These are phyloP conservation scores for Platycheirus albimanus DNA, from an alignment of 2,888 invertebrate genomes.

Conservation along the genomic window DNA sequence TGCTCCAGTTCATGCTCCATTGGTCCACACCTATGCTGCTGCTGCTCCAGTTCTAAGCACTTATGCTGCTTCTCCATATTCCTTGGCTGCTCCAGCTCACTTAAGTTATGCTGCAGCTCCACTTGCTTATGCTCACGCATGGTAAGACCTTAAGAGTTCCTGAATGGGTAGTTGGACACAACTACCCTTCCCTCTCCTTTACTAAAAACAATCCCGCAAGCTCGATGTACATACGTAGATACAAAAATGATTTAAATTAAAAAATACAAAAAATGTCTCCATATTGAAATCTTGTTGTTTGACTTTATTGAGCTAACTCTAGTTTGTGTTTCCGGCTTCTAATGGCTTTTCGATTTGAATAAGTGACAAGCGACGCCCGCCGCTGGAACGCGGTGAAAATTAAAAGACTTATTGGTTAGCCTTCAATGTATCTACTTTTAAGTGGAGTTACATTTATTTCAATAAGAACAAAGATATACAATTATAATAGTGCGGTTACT, in stretches of 20 bases:
- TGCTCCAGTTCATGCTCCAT: conserved; percentile 61
- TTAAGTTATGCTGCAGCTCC: conserved; percentile 57
- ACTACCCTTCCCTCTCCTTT: background rate
- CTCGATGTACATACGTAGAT: conserved; percentile 21
- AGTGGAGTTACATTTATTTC: background rate
- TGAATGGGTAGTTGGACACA: conserved; percentile 53
- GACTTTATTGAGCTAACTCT: background rate
- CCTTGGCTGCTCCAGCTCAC: conserved; percentile 61
- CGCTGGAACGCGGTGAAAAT: background rate
- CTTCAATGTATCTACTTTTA: conserved; percentile 5
- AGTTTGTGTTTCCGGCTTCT: conserved; percentile 8
- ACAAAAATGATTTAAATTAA: conserved; percentile 7
- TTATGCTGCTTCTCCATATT: conserved; percentile 71
- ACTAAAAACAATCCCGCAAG: conserved; percentile 1
- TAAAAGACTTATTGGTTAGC: background rate
- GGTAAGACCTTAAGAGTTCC: conserved; percentile 47
- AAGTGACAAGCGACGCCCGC: background rate
- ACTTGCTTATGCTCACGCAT: conserved; percentile 68
- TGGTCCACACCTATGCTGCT: conserved; percentile 68
- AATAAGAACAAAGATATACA: conserved; percentile 1
- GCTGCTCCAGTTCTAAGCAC: conserved; percentile 42
- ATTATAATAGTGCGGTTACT: background rate
- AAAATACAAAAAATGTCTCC: conserved; percentile 27
- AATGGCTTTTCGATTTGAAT: conserved; percentile 21
- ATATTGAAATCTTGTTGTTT: conserved; percentile 28